Base-by-base conservation (phyloP, 2,797 vertebrate species). In the Gorsachius magnificus region DNA sequence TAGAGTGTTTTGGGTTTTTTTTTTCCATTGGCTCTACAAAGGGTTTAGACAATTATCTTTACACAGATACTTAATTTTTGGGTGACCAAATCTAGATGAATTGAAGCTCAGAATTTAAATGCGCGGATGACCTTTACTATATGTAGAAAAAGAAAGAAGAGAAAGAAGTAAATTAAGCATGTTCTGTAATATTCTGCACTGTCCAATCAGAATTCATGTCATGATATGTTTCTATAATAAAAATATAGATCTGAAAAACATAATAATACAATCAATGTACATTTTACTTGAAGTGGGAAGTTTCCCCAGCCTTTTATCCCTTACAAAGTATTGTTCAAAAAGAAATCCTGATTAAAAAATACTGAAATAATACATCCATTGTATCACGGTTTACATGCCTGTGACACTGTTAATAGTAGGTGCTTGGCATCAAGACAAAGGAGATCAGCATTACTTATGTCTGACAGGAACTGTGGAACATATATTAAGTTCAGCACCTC, bases 401-500 rank as follows among this genome's bases (percentile, higher is more conserved):
- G 5, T 85, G 65, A 71, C 65, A 86, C 26, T 10, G 5, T 45
- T 85, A 74, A 57, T 46, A 66, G 53, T 35, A 63, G 48, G 14
- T 77, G 11, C 29, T n/a, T 74, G 69, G 20, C 79, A 89, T 74
- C 71, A 66, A 75, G 84, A 96, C 72, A 95, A 87, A 53, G 28
- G 50, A 85, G 10, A 96, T 81, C 54, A 71, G 69, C 56, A 64
- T 41, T 79, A 81, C 80, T 97, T 94, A 38, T 18, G 24, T 81
- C 77, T 89, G 96, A 84, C 76, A 96, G 70, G 56, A 90, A 25
- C 56, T 77, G n/a, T 70, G 41, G 76, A 80, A 90, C 57, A 60
- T 83, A 72, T 33, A 77, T 92, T 88, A 94, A 84, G 46, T 66
- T 72, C 81, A 96, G 56, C 72, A 94, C 43, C 46, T 96, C 87